Conservation (phyloP, 1,140 invertebrate genomes). For the Bombyx mandarina region DNA sequence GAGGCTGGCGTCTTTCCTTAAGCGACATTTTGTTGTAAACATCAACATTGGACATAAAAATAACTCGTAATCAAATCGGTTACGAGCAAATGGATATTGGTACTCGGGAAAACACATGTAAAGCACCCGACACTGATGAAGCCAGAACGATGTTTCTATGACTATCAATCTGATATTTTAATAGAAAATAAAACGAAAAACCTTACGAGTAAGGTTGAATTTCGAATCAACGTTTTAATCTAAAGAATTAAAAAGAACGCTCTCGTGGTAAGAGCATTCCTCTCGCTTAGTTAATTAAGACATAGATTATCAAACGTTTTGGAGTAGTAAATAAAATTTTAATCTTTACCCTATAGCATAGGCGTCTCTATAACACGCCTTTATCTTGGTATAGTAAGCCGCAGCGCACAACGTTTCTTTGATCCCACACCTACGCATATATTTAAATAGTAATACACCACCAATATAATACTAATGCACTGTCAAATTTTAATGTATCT, state of each 20-base stretch:
- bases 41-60: slow-evolving; percentile 21
- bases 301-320: slow-evolving; percentile 69
- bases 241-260: slow-evolving; percentile 9
- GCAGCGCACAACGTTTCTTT: slow-evolving; percentile 57
- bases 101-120: slow-evolving; percentile 56
- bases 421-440: slow-evolving; percentile 58
- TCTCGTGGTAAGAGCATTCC: slow-evolving; percentile 33
- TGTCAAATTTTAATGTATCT: slow-evolving; percentile 64
- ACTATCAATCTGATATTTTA: not conserved
- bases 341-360: slow-evolving; percentile 55
- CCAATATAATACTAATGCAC: slow-evolving; percentile 61
- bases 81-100: slow-evolving; percentile 51
- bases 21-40: slow-evolving; percentile 4
- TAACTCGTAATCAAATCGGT: slow-evolving; percentile 40
- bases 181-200: slow-evolving; percentile 10
- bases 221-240: slow-evolving; percentile 11
- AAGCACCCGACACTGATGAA: slow-evolving; percentile 41
- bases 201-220: slow-evolving; percentile 15
- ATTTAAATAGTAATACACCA: slow-evolving; percentile 54
- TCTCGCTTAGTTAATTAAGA: slow-evolving; percentile 68
- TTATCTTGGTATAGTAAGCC: slow-evolving; percentile 57
- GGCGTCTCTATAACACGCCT: slow-evolving; percentile 56
- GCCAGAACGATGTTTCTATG: slow-evolving; percentile 12
- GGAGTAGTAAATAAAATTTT: slow-evolving; percentile 66
- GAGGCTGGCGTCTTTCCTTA: not conserved